Conservation (phyloP, 2,113 vertebrate species). For the Gavialis gangeticus region DNA sequence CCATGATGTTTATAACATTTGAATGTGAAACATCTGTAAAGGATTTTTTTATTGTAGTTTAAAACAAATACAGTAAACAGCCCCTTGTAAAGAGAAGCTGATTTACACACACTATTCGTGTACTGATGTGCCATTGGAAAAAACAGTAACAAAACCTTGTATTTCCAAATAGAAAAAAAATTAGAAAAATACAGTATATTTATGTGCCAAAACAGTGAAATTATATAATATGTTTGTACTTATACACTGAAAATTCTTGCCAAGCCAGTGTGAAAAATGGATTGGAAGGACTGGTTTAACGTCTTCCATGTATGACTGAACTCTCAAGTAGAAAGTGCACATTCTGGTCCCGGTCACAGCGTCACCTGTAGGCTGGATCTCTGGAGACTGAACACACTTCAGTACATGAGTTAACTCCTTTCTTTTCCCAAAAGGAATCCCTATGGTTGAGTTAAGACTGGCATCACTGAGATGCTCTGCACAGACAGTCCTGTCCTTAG, state of each 20-base stretch:
- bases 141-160: background rate
- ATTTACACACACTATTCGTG: background rate
- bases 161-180: background rate
- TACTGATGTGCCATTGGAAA: background rate
- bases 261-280: background rate
- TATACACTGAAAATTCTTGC: background rate
- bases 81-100: background rate
- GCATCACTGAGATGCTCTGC: background rate
- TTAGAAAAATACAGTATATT: background rate
- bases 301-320: background rate
- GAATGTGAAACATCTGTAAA: background rate
- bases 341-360: background rate
- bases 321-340: background rate
- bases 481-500: background rate
- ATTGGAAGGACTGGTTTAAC: background rate
- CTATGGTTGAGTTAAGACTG: background rate
- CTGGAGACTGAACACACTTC: background rate
- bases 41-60: background rate
- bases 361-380: background rate
- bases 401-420: background rate
- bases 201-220: background rate
- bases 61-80: background rate
- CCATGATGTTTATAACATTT: accelerated
- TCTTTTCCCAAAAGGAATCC: accelerated
- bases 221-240: background rate